Percentiles rank a stretch among this genome's conserved stretches.
Conservation (phyloP, 2,113 vertebrate species). For the Paraplagusia blochii region DNA sequence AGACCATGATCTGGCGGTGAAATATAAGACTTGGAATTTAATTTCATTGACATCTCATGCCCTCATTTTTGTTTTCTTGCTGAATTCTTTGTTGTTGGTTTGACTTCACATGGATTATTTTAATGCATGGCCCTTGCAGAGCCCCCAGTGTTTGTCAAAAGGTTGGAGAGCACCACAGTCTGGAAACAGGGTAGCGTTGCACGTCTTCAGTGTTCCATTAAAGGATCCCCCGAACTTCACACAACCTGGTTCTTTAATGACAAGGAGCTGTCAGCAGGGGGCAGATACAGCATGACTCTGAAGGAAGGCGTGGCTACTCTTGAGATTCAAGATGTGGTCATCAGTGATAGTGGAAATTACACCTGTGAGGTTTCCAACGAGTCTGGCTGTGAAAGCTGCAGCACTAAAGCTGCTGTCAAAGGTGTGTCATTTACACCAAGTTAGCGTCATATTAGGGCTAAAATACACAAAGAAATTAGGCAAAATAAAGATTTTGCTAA, state of each 20-base stretch:
- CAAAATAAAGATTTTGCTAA: too few relatives aligned
- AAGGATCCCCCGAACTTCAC: slow-evolving; percentile 88
- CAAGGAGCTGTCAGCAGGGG: slow-evolving; percentile 79
- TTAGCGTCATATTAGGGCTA: neutral
- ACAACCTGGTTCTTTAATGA: slow-evolving; percentile 88
- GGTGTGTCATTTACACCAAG: slow-evolving; percentile 71
- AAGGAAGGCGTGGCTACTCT: slow-evolving; percentile 78
- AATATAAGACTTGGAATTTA: slow-evolving; percentile 28
- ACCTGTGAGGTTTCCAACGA: slow-evolving; percentile 87
- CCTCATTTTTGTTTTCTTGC: slow-evolving; percentile 8
- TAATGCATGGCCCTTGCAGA: slow-evolving; percentile 71
- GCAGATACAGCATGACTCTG: slow-evolving; percentile 76
- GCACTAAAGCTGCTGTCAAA: slow-evolving; percentile 83
- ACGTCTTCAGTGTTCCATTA: slow-evolving; percentile 84
- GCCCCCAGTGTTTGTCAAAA: slow-evolving; percentile 80
- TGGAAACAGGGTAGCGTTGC: slow-evolving; percentile 84
- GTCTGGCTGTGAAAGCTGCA: slow-evolving; percentile 85
- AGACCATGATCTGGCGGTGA: slow-evolving; percentile 26
- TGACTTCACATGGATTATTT: slow-evolving; percentile 21
- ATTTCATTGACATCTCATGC: too few relatives aligned
- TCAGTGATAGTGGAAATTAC: slow-evolving; percentile 83
- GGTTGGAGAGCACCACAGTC: slow-evolving; percentile 82
- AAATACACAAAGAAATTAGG: too few relatives aligned
- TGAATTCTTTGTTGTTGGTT: slow-evolving; percentile 21
- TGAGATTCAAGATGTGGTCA: slow-evolving; percentile 78